phyloP scores from a whole-genome alignment of 2,797 vertebrate genomes.

The Coendou prehensilis region DNA sequence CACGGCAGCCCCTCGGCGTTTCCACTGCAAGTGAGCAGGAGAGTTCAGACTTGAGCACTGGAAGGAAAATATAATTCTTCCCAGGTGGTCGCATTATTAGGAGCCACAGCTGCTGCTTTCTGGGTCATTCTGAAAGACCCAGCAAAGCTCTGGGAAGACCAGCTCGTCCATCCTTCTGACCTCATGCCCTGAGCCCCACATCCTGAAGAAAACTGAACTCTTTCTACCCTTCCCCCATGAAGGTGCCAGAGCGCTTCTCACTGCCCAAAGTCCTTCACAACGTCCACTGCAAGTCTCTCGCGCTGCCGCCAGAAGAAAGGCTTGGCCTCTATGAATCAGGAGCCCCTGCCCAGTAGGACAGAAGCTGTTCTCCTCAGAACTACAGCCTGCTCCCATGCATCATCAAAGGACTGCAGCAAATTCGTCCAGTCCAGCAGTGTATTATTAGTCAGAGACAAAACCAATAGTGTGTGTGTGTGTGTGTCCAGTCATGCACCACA shows the following conservation, averaged over 20 bases:
- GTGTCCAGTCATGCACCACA: background rate
- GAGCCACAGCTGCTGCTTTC: background rate
- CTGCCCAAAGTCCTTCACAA: background rate
- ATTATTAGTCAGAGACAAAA: background rate
- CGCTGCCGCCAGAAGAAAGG: background rate
- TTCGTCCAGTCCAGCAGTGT: too few species aligned
- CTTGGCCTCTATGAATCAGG: background rate
- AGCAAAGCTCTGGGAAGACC: background rate
- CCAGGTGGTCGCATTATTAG: background rate
- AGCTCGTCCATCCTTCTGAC: background rate
- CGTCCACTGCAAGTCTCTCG: background rate
- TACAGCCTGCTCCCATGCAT: background rate
- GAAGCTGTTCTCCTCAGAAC: background rate
- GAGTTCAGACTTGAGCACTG: background rate
- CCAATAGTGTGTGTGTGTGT: background rate
- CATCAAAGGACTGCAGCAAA: background rate
- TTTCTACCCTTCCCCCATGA: background rate
- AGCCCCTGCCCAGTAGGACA: background rate
- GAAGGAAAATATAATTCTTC: background rate
- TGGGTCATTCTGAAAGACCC: background rate
- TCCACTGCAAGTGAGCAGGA: background rate
- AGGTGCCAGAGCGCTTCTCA: background rate
- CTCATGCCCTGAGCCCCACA: background rate
- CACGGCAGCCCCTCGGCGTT: background rate
- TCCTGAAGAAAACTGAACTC: background rate